A percentile compares a stretch with the other conserved stretches of the same genome.
These are phyloP conservation scores for Promerops cafer DNA, from an alignment of 2,113 vertebrate species.

Conservation along the genomic window DNA sequence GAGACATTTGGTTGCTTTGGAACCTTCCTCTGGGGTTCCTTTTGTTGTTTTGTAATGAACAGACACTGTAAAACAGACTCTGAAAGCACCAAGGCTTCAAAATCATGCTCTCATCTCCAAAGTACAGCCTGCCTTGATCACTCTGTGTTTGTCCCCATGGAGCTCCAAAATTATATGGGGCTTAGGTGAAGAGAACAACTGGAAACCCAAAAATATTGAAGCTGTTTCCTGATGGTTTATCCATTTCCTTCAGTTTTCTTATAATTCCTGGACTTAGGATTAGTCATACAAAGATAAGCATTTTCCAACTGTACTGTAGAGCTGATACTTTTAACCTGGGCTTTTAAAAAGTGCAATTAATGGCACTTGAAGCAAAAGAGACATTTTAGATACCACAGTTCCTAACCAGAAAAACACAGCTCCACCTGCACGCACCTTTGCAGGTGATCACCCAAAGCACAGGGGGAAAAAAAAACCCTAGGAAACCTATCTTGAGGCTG, in stretches of 20 bases:
- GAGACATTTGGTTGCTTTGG: background rate
- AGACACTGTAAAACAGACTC: background rate
- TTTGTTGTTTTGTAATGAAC: background rate
- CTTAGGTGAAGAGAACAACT: background rate
- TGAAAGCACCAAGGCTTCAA: background rate
- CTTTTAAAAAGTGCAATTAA: background rate
- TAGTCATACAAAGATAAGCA: background rate
- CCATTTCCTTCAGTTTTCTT: background rate
- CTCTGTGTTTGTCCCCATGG: background rate
- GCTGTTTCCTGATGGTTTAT: background rate
- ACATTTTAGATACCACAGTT: background rate
- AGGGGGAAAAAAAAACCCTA: rapidly evolving
- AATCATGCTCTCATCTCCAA: background rate
- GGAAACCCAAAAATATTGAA: background rate
- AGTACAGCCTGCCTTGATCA: background rate
- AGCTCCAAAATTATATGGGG: background rate
- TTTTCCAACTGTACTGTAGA: background rate
- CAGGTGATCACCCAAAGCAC: background rate
- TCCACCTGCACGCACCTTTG: background rate
- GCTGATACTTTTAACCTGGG: background rate
- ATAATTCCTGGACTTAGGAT: background rate
- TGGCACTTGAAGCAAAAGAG: background rate
- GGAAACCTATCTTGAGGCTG: background rate
- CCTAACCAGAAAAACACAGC: background rate
- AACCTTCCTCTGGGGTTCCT: background rate